Base-by-base conservation (phyloP, 1,140 invertebrate species). In the Heliothis virescens region DNA sequence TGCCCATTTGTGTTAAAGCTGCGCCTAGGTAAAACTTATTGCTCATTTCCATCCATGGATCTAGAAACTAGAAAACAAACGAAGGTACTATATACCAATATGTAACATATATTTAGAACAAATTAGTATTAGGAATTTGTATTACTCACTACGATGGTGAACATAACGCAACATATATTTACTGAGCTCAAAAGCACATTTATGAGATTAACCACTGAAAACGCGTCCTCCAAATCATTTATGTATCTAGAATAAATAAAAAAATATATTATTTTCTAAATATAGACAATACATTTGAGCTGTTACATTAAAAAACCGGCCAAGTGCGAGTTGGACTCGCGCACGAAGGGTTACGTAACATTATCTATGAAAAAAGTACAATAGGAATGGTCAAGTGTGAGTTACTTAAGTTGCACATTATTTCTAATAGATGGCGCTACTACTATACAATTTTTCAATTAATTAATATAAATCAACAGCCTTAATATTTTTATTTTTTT, bases 141-240 rank as follows among this genome's bases (percentile, higher is more conserved):
- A 26, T 10, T 21, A 85, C 69, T 82, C 83, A 91, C 91, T 80
- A 94, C 89, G 26, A 94, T 91, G 81, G 88, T 90, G 62, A 94
- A 94, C 21, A 90, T 86, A 26, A 92, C 90, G 72, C 89, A 94
- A 82, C 92, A 94, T 62, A 94, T 92, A 69, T 93, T 89, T 2
- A 91, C 88, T 0, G 92, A 93, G 71, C 91, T 94, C 34, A 93
- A 79, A 11, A 93, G 76, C 5, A 93, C 90, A 67, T 94, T 94
- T 7, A 93, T 90, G 7, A 94, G 86, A 75, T 92, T 92, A 1
- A 92, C 89, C 41, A 92, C 74, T 12, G 89, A 86, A 73, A 94
- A 94, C 0, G 91, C 88, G 78, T 89, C 87, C 75, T 94, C 90
- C 65, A 93, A 86, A 81, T 93, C 86, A 69, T 90, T 88, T 15